Percentiles rank a stretch among this genome's conserved stretches.
phyloP scores from a whole-genome alignment of 2,888 invertebrate species.

The Oxyteleia sp. region DNA sequence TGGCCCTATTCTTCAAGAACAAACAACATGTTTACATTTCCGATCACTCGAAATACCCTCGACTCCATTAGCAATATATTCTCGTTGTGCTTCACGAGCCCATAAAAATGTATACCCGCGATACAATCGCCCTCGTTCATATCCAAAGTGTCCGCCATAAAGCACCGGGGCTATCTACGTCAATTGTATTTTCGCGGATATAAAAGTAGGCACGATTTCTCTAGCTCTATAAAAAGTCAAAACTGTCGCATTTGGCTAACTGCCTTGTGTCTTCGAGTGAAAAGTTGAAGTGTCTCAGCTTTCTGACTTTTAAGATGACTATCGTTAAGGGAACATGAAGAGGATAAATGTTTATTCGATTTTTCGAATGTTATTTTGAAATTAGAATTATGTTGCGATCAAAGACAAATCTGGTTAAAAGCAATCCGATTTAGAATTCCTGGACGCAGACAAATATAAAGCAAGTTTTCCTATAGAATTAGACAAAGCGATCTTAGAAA shows the following conservation, averaged over 20 bases:
- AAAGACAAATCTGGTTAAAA: too few relatives aligned
- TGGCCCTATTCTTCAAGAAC: conserved; percentile 58
- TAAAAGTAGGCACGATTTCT: conserved; percentile 48
- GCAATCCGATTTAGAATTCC: too few relatives aligned
- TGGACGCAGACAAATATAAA: too few relatives aligned
- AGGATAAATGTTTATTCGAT: conserved; percentile 20
- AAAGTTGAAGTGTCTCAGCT: conserved; percentile 16
- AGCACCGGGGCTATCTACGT: conserved; percentile 23
- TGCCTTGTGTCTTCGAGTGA: conserved; percentile 44
- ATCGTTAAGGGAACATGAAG: conserved; percentile 28
- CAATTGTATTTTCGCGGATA: conserved; percentile 25
- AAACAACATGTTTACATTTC: conserved; percentile 65
- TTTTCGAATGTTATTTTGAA: too few relatives aligned
- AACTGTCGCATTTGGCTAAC: conserved; percentile 54
- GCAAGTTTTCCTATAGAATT: too few relatives aligned
- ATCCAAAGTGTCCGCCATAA: conserved; percentile 50
- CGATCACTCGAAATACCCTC: conserved; percentile 61
- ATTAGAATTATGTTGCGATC: too few relatives aligned
- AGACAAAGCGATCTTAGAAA: too few relatives aligned
- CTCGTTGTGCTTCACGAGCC: conserved; percentile 41
- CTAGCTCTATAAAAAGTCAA: conserved; percentile 22
- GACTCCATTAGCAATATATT: conserved; percentile 63
- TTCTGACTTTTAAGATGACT: conserved; percentile 23
- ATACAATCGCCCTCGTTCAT: conserved; percentile 23
- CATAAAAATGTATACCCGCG: conserved; percentile 56